Base-by-base conservation (phyloP, 1,140 invertebrate genomes). In the Steinernema feltiae region DNA sequence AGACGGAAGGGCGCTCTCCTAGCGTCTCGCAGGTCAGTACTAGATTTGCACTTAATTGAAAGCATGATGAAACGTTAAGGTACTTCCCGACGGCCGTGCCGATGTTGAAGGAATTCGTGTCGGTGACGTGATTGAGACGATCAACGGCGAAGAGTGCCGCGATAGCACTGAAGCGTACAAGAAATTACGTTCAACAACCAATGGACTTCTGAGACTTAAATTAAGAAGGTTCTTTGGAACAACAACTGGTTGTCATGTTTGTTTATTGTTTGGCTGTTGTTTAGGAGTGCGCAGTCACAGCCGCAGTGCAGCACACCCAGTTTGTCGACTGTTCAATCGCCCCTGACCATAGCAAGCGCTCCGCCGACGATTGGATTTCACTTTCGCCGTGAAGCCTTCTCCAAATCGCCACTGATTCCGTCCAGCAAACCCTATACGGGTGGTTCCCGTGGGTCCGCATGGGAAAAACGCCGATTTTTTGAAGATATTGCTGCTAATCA, bases 121-220 rank as follows among this genome's bases (percentile, higher is more conserved):
- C 3, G 53, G 53, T 27, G 53, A 63, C 53, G 53, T 63, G 53
- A 21, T 63, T 27, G 53, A 63, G 24, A 21, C 53, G 53, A 63
- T 63, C 53, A 63, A 63, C 53, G 53, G 53, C 12, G 53, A 63
- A 63, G 53, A 63, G 53, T 63, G 53, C 53, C 24, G 15, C 15
- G 53, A 63, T 21, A 63, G 53, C 53, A 21, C 24, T 3, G 53
- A 27, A 15, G 53, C 53, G 12, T 63, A 63, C 24, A 63, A 63
- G 53, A 63, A 63, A 63, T 7, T 63, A 3, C 53, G 53, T 3
- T n/a, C n/a, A n/a, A 21, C 53, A 21, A 63, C 53, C 12, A 63
- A 3, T 63, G 53, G 53, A 3, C 53, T 63, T 63, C 24, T 63
- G 24, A 63, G 53, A 27, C 53, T 63, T 27, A 63, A 27, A 63